Evolutionary conservation across 2,888 invertebrate genomes (phyloP), one percentile per base, ranked within the genome.

Genomic region (Exephanes ischioxanthus): DNA sequence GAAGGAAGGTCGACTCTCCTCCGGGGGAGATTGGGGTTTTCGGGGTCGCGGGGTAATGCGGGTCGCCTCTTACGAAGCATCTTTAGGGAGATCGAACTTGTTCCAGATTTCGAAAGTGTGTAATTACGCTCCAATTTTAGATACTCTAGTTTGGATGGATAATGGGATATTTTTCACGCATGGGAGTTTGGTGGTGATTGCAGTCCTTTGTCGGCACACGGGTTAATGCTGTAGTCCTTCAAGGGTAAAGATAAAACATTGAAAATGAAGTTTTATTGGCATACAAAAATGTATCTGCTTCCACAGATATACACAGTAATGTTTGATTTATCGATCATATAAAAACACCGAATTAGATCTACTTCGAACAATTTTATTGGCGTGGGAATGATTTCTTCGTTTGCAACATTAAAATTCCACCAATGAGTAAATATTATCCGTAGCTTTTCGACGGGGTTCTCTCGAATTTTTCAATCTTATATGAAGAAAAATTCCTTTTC

Each of bases 1-100:
- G 48, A 55, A 70, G 72, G 84, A 77, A 84, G 84, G 77, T 78
- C 72, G 76, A 80, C 51, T 81, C 33, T 61, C 84, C 26, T 80
- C 48, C 66, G 58, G 68, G 55, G 33, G 53, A 19, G 0, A 33
- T 7, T 1, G 33, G 53, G 72, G 41, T 16, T 48, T 16, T 58
- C 22, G 16, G 19, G 33, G n/a, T 53, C n/a, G 16, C 2, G 3
- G 70, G 78, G 33, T 61, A 78, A 61, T 61, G 11, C 58, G 55
- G 58, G 68, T 78, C 68, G 26, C 26, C 16, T 30, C 33, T 68
- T 68, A 41, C n/a, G 55, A 68, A 58, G 51, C 19, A 55, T 55
- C 22, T 4, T 58, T 11, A 9, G n/a, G 9, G 26, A 30, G n/a
- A 70, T 48, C 7, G n/a, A 14, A 3, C 16, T 51, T 22, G 26